Percentiles rank a stretch among this genome's conserved stretches.
These are phyloP conservation scores for Neria commutata DNA, from an alignment of 2,888 invertebrate genomes.

Conservation along the genomic window DNA sequence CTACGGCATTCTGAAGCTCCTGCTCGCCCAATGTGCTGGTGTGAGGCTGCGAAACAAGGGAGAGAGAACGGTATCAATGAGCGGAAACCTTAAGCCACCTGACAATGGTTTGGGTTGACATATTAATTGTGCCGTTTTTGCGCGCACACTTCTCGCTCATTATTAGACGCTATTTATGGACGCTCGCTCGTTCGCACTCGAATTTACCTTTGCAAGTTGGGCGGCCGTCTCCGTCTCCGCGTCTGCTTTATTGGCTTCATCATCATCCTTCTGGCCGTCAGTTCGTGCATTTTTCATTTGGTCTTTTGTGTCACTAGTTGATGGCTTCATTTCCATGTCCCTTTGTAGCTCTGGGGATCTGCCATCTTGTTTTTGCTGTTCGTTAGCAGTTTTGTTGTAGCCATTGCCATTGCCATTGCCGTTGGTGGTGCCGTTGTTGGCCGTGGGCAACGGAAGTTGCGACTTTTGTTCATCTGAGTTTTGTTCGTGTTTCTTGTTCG, in stretches of 20 bases:
- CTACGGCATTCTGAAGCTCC: conserved; percentile 61
- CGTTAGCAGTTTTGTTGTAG: background rate
- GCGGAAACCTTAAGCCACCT: background rate
- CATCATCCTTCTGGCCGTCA: background rate
- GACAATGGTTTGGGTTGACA: background rate
- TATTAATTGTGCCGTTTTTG: conserved; percentile 1
- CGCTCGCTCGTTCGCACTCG: background rate
- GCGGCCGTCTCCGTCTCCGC: conserved; percentile 27
- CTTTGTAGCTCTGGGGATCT: conserved; percentile 23
- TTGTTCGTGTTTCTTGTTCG: conserved; percentile 48
- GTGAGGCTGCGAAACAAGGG: conserved; percentile 38
- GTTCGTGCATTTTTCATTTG: conserved; percentile 34
- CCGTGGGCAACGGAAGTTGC: conserved; percentile 20
- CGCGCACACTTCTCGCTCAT: background rate
- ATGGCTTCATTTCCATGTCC: conserved; percentile 3
- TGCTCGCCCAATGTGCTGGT: conserved; percentile 60
- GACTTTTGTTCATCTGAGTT: conserved; percentile 28
- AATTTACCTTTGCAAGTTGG: conserved; percentile 28
- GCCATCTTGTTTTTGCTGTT: conserved; percentile 9
- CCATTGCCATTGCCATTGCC: conserved; percentile 1
- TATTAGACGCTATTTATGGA: background rate
- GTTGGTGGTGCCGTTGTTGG: conserved; percentile 9
- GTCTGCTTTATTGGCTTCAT: conserved; percentile 18
- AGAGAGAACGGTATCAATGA: background rate
- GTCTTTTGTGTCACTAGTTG: conserved; percentile 11